phyloP scores from a whole-genome alignment of 2,113 vertebrate genomes.

The Poeciliopsis prolifica region DNA sequence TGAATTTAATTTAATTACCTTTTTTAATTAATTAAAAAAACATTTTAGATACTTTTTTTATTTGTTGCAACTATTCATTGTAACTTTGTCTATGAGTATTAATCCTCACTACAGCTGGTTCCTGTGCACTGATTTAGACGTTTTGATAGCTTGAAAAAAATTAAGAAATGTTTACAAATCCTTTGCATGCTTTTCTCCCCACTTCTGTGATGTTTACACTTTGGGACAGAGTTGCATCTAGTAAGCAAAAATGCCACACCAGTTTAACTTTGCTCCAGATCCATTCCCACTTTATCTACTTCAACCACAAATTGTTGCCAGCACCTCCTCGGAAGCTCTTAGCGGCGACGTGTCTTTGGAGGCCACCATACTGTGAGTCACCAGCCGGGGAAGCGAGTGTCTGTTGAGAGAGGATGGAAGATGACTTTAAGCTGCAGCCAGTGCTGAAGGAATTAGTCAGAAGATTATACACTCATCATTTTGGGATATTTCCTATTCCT shows the following conservation, averaged over 20 bases:
- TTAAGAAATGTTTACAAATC: conserved; percentile 24
- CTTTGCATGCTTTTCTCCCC: conserved; percentile 11
- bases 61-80: neutral
- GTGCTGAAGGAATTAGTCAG: conserved; percentile 81
- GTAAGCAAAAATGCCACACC: conserved; percentile 70
- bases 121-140: conserved; percentile 16
- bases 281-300: conserved; percentile 70
- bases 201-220: conserved; percentile 63
- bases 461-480: conserved; percentile 85
- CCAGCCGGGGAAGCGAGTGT: conserved; percentile 76
- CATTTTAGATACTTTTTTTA: neutral
- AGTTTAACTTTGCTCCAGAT: conserved; percentile 66
- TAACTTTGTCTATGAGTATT: conserved; percentile 7
- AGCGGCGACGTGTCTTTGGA: conserved; percentile 75
- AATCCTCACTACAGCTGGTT: conserved; percentile 11
- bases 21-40: neutral
- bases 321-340: conserved; percentile 68
- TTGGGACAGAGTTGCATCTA: conserved; percentile 48
- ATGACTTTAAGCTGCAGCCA: conserved; percentile 82
- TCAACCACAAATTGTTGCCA: conserved; percentile 66
- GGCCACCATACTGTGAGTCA: conserved; percentile 79
- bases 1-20: neutral
- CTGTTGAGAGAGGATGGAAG: conserved; percentile 75
- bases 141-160: conserved; percentile 34
- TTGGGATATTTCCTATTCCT: conserved; percentile 78